These are phyloP conservation scores for Phengaris arion DNA, from an alignment of 2,888 invertebrate species.

Conservation along the genomic window DNA sequence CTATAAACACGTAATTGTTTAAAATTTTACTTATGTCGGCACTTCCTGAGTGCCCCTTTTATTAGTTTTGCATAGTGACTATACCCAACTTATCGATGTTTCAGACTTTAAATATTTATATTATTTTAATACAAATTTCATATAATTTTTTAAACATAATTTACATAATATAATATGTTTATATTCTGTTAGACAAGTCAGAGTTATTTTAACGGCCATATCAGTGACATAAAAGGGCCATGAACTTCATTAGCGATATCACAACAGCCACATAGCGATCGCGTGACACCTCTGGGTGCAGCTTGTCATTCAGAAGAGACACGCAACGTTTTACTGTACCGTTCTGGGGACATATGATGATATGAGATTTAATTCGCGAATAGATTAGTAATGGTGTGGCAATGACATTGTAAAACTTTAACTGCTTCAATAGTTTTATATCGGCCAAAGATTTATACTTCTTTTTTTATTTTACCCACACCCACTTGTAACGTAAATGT, in stretches of 20 bases:
- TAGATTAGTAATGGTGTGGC: neutral
- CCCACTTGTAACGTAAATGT: no score
- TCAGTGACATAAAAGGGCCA: conserved; percentile 21
- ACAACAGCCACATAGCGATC: conserved; percentile 10
- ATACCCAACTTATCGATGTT: no score
- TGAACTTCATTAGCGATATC: conserved; percentile 26
- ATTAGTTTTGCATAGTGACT: no score
- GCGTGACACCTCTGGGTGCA: conserved; percentile 23
- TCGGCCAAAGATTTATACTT: neutral
- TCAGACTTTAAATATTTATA: no score
- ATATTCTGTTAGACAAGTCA: neutral
- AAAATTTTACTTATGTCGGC: no score
- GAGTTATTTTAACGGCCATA: conserved; percentile 19
- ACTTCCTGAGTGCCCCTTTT: no score
- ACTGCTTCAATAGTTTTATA: neutral
- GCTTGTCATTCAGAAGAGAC: conserved; percentile 25
- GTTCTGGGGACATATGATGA: neutral
- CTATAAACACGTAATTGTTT: no score
- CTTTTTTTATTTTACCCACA: neutral
- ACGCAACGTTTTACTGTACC: conserved; percentile 22
- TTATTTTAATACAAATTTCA: no score
- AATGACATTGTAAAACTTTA: neutral
- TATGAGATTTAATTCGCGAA: conserved; percentile 22
- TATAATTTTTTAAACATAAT: no score
- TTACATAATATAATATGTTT: no score